Evolutionary conservation across 2,113 vertebrate genomes (phyloP), one percentile per base, ranked within the genome.

Genomic region (Brachyhypopomus occidentalis): DNA sequence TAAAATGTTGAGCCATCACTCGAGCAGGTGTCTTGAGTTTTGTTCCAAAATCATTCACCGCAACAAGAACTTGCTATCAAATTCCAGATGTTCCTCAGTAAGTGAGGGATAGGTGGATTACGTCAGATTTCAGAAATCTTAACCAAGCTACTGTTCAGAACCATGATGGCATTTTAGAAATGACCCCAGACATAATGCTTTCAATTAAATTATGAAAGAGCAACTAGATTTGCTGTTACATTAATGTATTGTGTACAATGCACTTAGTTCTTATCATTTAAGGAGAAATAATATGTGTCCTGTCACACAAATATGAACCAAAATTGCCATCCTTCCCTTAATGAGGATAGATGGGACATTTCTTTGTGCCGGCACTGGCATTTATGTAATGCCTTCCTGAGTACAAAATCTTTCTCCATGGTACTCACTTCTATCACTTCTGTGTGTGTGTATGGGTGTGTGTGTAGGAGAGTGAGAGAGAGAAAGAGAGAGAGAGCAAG

Each of bases 91-190:
- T 83, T 78, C 71, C 52, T 78, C 63, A 74, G 77, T 79, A 72
- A 83, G 83, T 86, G 82, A 79, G 66, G 87, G 67, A 64, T 0
- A 72, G 79, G 41, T 48, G 66, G 77, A 41, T 87, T 85, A 87
- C 77, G 79, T 25, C 17, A 20, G 79, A 52, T 14, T 52, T 52
- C 45, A 52, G 45, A 17, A 72, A 58, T 8, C 56, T 60, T 17
- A 30, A 34, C 77, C 66, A 23, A 60, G 76, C 23, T 34, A 25
- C 56, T 76, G 62, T 74, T 11, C 27, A 23, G 52, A 83, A 62
- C 27, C 25, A 38, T 72, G 2, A 76, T 22, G 63, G n/a, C 25
- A 82, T 80, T 83, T 60, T 2, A 70, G 83, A 87, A 79, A 77
- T 38, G 67, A 62, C 7, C 38, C 36, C 81, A 80, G 17, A 81